These are phyloP conservation scores for Panzeria rudis DNA, from an alignment of 2,888 invertebrate species.

Conservation along the genomic window DNA sequence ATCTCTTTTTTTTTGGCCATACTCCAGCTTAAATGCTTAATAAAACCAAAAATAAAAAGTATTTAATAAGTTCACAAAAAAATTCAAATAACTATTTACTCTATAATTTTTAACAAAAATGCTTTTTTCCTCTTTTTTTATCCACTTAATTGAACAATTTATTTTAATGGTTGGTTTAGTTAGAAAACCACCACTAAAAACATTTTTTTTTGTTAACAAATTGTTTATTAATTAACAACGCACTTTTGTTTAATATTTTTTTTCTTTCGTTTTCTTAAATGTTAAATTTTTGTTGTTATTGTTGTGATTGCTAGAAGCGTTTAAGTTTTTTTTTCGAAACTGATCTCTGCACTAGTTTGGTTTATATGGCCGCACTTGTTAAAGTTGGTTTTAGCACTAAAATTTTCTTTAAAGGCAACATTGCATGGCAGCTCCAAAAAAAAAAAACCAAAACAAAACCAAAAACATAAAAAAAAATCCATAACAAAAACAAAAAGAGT, in stretches of 20 bases:
- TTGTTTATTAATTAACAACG: conserved; percentile 21
- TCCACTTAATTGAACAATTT: conserved; percentile 58
- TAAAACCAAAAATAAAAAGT: not conserved
- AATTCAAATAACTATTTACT: not conserved
- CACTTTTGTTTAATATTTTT: conserved; percentile 44
- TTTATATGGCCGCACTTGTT: conserved; percentile 70
- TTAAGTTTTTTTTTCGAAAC: conserved; percentile 26
- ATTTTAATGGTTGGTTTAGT: conserved; percentile 40
- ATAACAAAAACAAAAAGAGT: conserved; percentile 34
- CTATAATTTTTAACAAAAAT: conserved; percentile 17
- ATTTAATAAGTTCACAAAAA: too few relatives aligned
- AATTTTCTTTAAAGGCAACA: conserved; percentile 59
- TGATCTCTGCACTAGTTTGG: conserved; percentile 24
- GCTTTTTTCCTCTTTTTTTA: not conserved
- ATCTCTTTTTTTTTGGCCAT: not conserved
- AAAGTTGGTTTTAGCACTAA: conserved; percentile 67
- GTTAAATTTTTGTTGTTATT: not conserved
- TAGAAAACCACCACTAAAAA: not conserved
- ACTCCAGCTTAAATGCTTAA: not conserved
- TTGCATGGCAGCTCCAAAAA: conserved; percentile 67
- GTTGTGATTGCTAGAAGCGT: conserved; percentile 1
- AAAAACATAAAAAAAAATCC: conserved; percentile 19
- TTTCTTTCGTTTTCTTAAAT: not conserved
- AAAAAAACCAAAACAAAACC: conserved; percentile 29
- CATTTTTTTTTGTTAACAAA: conserved; percentile 3